These are phyloP conservation scores for Drosophila athabasca DNA, from an alignment of 1,140 invertebrate genomes.

Conservation along the genomic window DNA sequence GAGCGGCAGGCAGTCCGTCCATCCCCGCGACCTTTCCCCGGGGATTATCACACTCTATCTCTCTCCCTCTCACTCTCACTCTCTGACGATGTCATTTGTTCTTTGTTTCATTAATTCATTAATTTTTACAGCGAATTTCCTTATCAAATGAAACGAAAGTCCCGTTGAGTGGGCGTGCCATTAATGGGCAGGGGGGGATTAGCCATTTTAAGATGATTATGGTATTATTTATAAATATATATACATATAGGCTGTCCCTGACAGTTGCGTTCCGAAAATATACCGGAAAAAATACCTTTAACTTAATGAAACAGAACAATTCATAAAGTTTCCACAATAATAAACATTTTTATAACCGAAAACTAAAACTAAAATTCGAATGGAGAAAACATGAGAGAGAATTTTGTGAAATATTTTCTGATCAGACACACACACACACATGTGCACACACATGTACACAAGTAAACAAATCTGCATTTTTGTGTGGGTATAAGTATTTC, in stretches of 20 bases:
- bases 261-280: conserved; percentile 8
- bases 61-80: background rate
- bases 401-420: conserved; percentile 40
- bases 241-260: conserved; percentile 1
- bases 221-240: background rate
- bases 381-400: conserved; percentile 21
- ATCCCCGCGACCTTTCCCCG: conserved; percentile 9
- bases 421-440: background rate
- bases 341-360: conserved; percentile 25
- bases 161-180: background rate
- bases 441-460: background rate
- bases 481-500: background rate
- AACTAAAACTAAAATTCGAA: conserved; percentile 25
- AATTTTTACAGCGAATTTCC: conserved; percentile 11
- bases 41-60: conserved; percentile 19
- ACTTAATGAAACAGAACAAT: conserved; percentile 6
- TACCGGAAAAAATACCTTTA: conserved; percentile 7
- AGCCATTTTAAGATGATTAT: conserved; percentile 1
- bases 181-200: background rate
- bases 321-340: conserved; percentile 22
- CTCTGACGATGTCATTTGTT: conserved; percentile 11
- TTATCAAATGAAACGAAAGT: conserved; percentile 23
- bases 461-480: too few species aligned
- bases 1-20: background rate
- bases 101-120: conserved; percentile 30